Evolutionary conservation across 2,113 vertebrate genomes (phyloP), one percentile per base, ranked within the genome.

Genomic region (Colinus virginianus): DNA sequence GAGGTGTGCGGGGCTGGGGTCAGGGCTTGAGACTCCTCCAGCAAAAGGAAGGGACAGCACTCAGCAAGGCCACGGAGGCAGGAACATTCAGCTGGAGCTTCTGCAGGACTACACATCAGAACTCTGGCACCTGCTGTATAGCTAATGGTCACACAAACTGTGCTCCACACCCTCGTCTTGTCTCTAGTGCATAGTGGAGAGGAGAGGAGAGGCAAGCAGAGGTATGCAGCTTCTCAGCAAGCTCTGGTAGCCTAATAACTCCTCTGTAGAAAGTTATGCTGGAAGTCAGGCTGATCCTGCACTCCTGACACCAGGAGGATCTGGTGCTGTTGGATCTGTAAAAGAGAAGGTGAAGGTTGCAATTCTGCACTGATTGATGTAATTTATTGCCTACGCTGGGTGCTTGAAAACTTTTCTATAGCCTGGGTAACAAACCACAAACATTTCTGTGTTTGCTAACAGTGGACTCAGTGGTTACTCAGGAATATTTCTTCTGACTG

Each of bases 61-160:
- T 95, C 82, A 80, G 38, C 61, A 53, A 74, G 36, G 59, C 80
- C 71, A 79, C 64, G 76, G 55, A 75, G 78, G 75, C 86, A 80
- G 55, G 46, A 91, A 79, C 46, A 66, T 55, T 90, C 82, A 66
- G 72, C 69, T 91, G 55, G 87, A 90, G 86, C 70, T 89, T 93
- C 79, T 87, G 84, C 67, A 1, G 9, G 43, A 89, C 85, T 95
- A 79, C 0, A 64, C 87, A 97, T 96, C 80, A 90, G 72, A 80
- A 81, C 28, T 9, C 70, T 45, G n/a, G 9, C 61, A 7, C 43
- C 19, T 84, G 32, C 26, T 79, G 40, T 64, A 84, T 8, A 75
- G n/a, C 28, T 46, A 21, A 46, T 42, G 7, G 36, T 18, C 67
- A 25, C 46, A 81, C 34, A 38, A 42, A 49, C 78, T 66, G 21